Evolutionary conservation across 2,888 invertebrate species (phyloP).

Genomic region (Napeogenes inachia): DNA sequence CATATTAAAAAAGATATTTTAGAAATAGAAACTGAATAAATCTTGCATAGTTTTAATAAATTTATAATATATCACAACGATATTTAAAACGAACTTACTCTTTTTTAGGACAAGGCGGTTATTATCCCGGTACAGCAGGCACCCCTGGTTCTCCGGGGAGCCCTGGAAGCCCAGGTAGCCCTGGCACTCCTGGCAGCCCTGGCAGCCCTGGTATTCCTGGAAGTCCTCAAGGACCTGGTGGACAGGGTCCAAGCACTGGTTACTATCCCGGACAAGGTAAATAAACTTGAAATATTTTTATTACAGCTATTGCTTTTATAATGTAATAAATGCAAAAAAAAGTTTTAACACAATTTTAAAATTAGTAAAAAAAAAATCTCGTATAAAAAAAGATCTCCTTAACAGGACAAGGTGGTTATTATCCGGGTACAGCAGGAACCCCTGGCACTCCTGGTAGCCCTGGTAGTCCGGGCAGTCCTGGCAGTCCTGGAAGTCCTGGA

Average conservation of each 20-base stretch:
- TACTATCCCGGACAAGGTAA: constrained; percentile 40
- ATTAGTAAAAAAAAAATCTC: no score
- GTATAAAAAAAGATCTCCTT: no score
- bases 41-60: no score
- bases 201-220: constrained; percentile 34
- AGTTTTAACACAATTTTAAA: no score
- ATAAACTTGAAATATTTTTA: no score
- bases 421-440: constrained; percentile 40
- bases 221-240: constrained; percentile 35
- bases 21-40: no score
- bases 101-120: constrained; percentile 43
- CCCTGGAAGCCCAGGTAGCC: constrained; percentile 18
- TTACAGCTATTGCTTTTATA: no score
- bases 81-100: no score
- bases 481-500: constrained; percentile 17
- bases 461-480: constrained; percentile 17
- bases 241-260: constrained; percentile 28
- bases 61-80: no score
- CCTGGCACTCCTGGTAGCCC: constrained; percentile 22
- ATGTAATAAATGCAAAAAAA: no score
- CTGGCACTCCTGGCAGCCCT: constrained; percentile 20
- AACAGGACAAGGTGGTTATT: constrained; percentile 47
- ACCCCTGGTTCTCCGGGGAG: constrained; percentile 21
- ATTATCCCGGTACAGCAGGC: constrained; percentile 44
- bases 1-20: no score